A percentile compares a stretch with the other conserved stretches of the same genome.
Conservation (phyloP, 2,113 vertebrate genomes). For the Eurystomus gularis region DNA sequence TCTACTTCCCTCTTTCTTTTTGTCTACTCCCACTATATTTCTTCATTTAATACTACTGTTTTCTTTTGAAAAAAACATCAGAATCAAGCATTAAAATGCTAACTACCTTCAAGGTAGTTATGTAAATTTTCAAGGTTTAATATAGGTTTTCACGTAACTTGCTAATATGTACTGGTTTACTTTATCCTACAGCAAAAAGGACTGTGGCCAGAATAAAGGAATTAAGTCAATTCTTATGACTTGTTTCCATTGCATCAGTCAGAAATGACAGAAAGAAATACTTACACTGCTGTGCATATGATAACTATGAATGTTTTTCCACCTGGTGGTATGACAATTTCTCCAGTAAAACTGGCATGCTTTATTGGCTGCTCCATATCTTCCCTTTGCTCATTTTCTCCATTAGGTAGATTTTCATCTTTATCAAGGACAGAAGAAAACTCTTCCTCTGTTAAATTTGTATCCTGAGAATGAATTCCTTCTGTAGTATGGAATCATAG, state of each 20-base stretch:
- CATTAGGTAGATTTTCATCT: neutral
- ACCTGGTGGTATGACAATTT: conserved; percentile 76
- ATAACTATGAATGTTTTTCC: conserved; percentile 72
- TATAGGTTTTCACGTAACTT: neutral
- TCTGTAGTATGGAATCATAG: neutral
- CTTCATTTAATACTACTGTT: neutral
- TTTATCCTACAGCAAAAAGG: neutral
- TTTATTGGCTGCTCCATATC: neutral
- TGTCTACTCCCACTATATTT: neutral
- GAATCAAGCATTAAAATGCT: neutral
- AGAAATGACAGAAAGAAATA: neutral
- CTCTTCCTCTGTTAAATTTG: neutral
- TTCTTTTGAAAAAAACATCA: neutral
- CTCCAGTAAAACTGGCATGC: neutral
- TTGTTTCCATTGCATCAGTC: neutral
- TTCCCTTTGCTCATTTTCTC: neutral
- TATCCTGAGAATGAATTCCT: neutral
- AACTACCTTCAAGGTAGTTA: no score
- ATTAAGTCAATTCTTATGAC: neutral
- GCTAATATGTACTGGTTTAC: neutral
- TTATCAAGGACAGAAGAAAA: neutral
- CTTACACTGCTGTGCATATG: conserved; percentile 77
- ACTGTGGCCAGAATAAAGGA: neutral
- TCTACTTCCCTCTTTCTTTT: no score
- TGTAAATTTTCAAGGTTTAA: neutral